Evolutionary conservation across 2,113 vertebrate genomes (phyloP), one percentile per base, ranked within the genome.

Genomic region (Cichladusa arquata): DNA sequence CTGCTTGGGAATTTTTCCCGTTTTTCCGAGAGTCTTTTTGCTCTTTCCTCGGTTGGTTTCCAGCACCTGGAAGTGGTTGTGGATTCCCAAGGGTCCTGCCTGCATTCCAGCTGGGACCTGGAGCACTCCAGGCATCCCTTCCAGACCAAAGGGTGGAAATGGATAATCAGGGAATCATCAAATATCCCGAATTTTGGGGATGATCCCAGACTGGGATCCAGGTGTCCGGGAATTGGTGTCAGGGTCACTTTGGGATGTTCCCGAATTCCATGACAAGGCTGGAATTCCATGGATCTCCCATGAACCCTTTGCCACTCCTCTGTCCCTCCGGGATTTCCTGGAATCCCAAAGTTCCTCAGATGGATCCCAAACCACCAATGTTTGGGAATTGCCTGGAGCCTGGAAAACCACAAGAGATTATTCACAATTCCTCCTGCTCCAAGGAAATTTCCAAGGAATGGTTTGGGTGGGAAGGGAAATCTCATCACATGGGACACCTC

Each of bases 401-500:
- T 0, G 0, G 50, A 24, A 31, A 36, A 13, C 4, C 34, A 8
- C 1, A 6, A 38, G 66, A 29, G 23, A 29, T 6, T n/a, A 33
- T 22, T 79, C 19, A 5, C 20, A 20, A 34, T 51, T 9, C 44
- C 20, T 79, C 29, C 33, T 64, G 26, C 67, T 60, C 61, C 33
- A 9, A 11, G 25, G 65, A 6, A 28, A 8, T 48, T 48, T 3
- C 29, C 36, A 7, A 2, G 50, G 48, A 26, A 50, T 50, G 48
- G 47, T 48, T 48, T 48, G 22, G 23, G 48, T 50, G 48, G 48
- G 48, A 50, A 50, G 48, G 48, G 13, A 50, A 25, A 50, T 50
- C 24, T 23, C 48, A 25, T 50, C 24, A 24, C 48, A 50, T 26
- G 14, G 25, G 25, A 50, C 48, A 50, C 48, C 25, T 50, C 24